Base-by-base conservation (phyloP, 2,113 vertebrate genomes). In the Zingel zingel region DNA sequence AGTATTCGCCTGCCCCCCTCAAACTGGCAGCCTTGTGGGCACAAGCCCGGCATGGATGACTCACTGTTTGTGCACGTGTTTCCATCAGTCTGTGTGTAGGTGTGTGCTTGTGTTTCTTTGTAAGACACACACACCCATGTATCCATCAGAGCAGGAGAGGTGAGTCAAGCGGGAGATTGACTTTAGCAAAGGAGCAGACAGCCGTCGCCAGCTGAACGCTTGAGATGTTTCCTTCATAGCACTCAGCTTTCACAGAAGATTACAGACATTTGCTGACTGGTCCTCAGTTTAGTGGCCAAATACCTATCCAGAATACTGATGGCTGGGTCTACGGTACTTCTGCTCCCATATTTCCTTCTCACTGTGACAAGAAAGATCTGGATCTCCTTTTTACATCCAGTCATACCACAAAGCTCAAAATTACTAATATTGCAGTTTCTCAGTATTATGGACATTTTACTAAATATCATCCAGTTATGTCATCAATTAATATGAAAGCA, bases 81-180 rank as follows among this genome's bases (percentile, higher is more conserved):
- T 80, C 84, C 75, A 65, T 82, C 85, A 36, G 65, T 78, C 56
- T 72, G 77, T 67, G 68, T 72, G 64, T 54, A 36, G 33, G 74
- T 82, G 72, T 81, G 62, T 30, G 30, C 25, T 25, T 25, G 65
- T 82, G 77, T 84, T 80, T 76, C 47, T 72, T 39, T 77, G 19
- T 56, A 14, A 33, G 3, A 14, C 64, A 58, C 36, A 21, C 74
- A 27, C 48, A 18, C 65, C n/a, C n/a, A 43, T 14, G 39, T n/a
- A 81, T 61, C 71, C 70, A 80, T 71, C 79, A 76, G 82, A 72
- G 88, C 71, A 83, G 82, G 59, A 81, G 89, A 76, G 48, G 85
- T 83, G 81, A 91, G 86, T 92, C 84, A 88, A 91, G 90, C 84
- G 69, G 87, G 90, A 88, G 88, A 92, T 87, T 89, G 88, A 93